A percentile compares a stretch with the other conserved stretches of the same genome.
Conservation (phyloP, 2,888 invertebrate species). For the Calephelis perditalis region DNA sequence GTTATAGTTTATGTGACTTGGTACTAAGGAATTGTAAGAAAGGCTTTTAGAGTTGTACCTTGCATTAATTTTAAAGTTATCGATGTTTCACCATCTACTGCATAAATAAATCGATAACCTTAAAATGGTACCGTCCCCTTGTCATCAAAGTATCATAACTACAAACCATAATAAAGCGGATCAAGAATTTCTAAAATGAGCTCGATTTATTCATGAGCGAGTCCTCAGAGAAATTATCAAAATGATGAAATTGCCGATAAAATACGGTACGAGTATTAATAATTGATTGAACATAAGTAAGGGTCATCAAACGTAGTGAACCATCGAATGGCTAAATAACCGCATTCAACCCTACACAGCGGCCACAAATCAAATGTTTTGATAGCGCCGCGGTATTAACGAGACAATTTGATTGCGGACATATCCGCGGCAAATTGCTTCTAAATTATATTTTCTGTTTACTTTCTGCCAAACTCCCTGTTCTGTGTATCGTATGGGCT, state of each 20-base stretch:
- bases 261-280: conserved; percentile 29
- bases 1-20: no score
- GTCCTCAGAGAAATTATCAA: conserved; percentile 15
- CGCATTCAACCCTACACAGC: conserved; percentile 50
- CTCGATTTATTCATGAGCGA: conserved; percentile 14
- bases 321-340: conserved; percentile 67
- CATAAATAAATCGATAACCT: no score
- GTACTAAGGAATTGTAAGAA: no score
- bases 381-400: conserved; percentile 76
- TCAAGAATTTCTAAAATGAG: conserved; percentile 9
- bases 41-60: no score
- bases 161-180: not conserved
- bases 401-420: conserved; percentile 79
- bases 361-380: conserved; percentile 78
- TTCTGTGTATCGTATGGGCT: conserved; percentile 43
- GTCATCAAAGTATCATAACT: no score
- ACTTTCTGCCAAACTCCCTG: conserved; percentile 74
- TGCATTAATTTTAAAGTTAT: no score
- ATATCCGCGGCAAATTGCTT: conserved; percentile 77
- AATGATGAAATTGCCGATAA: conserved; percentile 21
- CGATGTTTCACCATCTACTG: no score
- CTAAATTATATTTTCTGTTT: conserved; percentile 79
- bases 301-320: conserved; percentile 61
- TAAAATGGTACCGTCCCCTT: no score
- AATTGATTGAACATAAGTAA: conserved; percentile 60